These are phyloP conservation scores for Xestia c-nigrum DNA, from an alignment of 2,888 invertebrate species.

Conservation along the genomic window DNA sequence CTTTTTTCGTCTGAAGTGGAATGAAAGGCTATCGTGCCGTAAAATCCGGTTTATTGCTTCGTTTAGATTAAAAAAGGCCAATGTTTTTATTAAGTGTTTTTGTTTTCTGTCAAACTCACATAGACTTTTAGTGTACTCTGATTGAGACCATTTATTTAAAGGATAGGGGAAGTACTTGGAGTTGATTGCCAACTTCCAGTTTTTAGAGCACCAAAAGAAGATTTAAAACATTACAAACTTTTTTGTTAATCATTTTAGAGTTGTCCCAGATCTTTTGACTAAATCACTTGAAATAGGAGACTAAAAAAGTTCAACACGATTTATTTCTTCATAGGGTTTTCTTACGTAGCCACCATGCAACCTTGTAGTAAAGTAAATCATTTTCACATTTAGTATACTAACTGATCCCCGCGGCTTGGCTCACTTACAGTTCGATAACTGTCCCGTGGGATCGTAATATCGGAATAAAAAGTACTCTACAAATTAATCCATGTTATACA, in stretches of 20 bases:
- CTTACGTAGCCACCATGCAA: neutral
- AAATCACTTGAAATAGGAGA: neutral
- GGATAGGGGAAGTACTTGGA: neutral
- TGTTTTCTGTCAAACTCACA: constrained; percentile 8
- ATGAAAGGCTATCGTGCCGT: neutral
- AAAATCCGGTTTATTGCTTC: constrained; percentile 28
- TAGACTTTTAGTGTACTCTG: neutral
- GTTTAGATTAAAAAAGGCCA: constrained; percentile 30
- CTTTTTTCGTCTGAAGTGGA: neutral
- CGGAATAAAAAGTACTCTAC: too few species aligned
- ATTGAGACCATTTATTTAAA: neutral
- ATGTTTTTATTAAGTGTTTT: constrained; percentile 3
- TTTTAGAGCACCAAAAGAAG: neutral
- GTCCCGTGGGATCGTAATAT: too few species aligned
- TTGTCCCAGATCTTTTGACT: neutral
- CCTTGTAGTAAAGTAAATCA: neutral
- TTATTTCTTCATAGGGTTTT: neutral
- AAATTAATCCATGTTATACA: too few species aligned
- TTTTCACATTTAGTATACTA: neutral
- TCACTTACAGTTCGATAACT: too few species aligned
- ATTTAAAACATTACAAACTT: neutral
- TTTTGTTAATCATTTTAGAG: neutral
- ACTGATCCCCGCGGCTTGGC: too few species aligned
- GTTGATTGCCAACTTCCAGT: neutral
- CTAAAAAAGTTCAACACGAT: neutral